Base-by-base conservation (phyloP, 2,888 invertebrate genomes). In the Portevinia maculata region DNA sequence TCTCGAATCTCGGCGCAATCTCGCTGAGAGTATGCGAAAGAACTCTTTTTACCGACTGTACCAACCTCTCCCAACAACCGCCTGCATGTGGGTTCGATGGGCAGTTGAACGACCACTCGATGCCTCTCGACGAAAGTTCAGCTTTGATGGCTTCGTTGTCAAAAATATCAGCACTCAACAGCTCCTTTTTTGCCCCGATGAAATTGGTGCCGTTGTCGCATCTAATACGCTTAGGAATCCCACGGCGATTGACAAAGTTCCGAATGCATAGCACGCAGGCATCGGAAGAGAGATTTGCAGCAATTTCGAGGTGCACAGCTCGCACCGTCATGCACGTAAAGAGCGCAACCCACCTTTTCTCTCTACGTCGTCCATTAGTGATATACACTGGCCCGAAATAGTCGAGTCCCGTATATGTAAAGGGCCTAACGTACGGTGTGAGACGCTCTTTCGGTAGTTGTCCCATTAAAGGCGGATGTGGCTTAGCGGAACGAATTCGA, bases 51-150 rank as follows among this genome's bases (percentile, higher is more conserved):
- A 67, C 32, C 0, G 44, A 65, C 24, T 41, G 57, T 1, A 74
- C 48, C 6, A 74, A 34, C 44, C 57, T 24, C 30, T 74, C 57
- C 62, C 73, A 73, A 7, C 62, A 73, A n/a, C 85, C 85, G 7
- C 55, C 55, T 11, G 53, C 53, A 37, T 37, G 19, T 34, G 55
- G 62, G 28, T 75, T n/a, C n/a, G n/a, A n/a, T n/a, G n/a, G n/a
- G n/a, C n/a, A n/a, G n/a, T n/a, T n/a, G n/a, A n/a, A n/a, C 13
- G 21, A n/a, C 76, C 76, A 78, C 44, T 78, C 62, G 28, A 78
- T 62, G n/a, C 41, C 55, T 1, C 13, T 69, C 9, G 52, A 52
- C 1, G 70, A 70, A 3, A 76, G 44, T 46, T 69, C 62, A 7
- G 50, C 41, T 39, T 57, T 44, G 30, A 78, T 62, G 46, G 53